These are phyloP conservation scores for Temnothorax longispinosus DNA, from an alignment of 1,140 invertebrate species.

Conservation along the genomic window DNA sequence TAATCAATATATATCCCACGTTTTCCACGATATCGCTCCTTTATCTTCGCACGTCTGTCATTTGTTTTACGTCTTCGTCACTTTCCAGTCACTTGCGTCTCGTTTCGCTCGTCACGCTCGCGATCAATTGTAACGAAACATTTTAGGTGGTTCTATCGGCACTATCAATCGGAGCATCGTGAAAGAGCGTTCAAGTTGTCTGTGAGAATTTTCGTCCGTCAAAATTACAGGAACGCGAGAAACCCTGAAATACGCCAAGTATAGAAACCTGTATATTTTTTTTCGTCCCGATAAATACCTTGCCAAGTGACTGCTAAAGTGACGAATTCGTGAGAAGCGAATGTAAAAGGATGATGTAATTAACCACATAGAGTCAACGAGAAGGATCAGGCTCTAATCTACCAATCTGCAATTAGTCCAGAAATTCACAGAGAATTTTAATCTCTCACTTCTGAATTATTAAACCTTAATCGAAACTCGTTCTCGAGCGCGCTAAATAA, in stretches of 20 bases:
- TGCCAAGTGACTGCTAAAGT: neutral
- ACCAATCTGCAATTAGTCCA: constrained; percentile 29
- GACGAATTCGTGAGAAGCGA: neutral
- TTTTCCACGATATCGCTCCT: constrained; percentile 42
- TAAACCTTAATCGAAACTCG: constrained; percentile 17
- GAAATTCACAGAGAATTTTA: constrained; percentile 25
- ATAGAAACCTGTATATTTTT: neutral
- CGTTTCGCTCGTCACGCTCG: neutral
- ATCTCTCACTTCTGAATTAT: constrained; percentile 28
- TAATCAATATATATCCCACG: constrained; percentile 57
- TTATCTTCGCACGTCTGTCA: constrained; percentile 47
- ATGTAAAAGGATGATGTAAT: constrained; percentile 8
- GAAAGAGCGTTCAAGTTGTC: neutral
- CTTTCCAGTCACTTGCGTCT: constrained; percentile 21
- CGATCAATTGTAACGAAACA: constrained; percentile 1
- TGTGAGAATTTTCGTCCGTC: neutral
- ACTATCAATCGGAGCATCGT: neutral
- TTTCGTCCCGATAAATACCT: neutral
- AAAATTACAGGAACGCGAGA: neutral
- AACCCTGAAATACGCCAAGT: neutral
- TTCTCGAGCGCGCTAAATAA: constrained; percentile 14
- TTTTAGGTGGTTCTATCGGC: neutral
- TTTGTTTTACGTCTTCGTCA: constrained; percentile 46
- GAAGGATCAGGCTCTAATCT: neutral
- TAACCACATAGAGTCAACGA: neutral